These are phyloP conservation scores for Andrena haemorrhoa DNA, from an alignment of 2,888 invertebrate species.

Conservation along the genomic window DNA sequence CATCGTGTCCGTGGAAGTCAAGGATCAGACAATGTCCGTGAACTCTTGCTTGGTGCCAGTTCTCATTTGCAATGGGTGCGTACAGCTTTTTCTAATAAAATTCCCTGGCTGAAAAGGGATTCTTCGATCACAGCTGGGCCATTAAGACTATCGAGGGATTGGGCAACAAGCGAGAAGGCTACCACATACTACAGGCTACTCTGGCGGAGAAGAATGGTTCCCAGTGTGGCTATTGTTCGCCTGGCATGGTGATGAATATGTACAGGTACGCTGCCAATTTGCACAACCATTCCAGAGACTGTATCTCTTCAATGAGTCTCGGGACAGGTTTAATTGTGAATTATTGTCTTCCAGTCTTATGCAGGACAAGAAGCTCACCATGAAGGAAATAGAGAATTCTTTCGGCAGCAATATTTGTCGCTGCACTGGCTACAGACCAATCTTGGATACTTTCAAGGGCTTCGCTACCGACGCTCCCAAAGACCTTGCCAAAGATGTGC, in stretches of 20 bases:
- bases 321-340: not conserved
- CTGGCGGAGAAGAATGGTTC: slow-evolving; percentile 66
- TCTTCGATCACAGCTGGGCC: slow-evolving; percentile 86
- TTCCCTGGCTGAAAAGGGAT: not conserved
- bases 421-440: slow-evolving; percentile 92
- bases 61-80: slow-evolving; percentile 73
- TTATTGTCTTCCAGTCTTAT: slow-evolving; percentile 68
- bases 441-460: slow-evolving; percentile 92
- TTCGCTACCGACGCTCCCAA: slow-evolving; percentile 88
- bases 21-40: slow-evolving; percentile 77
- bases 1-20: slow-evolving; percentile 81
- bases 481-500: slow-evolving; percentile 85
- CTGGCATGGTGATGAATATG: slow-evolving; percentile 88
- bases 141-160: slow-evolving; percentile 91
- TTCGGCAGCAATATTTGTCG: slow-evolving; percentile 91
- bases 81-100: not conserved
- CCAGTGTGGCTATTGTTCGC: slow-evolving; percentile 87
- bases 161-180: slow-evolving; percentile 88
- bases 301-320: not conserved
- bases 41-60: slow-evolving; percentile 82
- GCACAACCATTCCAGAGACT: not conserved
- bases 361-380: slow-evolving; percentile 86
- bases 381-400: slow-evolving; percentile 89
- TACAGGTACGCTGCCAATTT: slow-evolving; percentile 86
- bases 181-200: slow-evolving; percentile 87